Base-by-base conservation (phyloP, 1,140 invertebrate genomes). In the Nebria ingens region DNA sequence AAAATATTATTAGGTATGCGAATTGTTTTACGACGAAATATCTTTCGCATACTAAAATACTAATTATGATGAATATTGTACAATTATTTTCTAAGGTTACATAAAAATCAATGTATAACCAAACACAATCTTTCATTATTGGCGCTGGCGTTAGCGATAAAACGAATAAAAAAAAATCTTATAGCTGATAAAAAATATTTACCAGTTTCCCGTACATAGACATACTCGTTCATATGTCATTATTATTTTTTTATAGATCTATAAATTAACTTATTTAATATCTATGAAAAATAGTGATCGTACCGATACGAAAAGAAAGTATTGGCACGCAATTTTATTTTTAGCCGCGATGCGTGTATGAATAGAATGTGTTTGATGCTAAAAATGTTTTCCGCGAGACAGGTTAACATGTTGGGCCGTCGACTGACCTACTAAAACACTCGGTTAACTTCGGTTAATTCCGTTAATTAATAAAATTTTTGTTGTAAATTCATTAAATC, bases 181-280 rank as follows among this genome's bases (percentile, higher is more conserved):
- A 34, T n/a, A 34, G 25, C n/a, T 34, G 25, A 6, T 34, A 34
- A 34, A 34, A 34, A 6, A 34, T n/a, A 34, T 34, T 34, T 34
- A 34, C 25, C 25, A n/a, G 25, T 34, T 34, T 34, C 25, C n/a
- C 6, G 25, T n/a, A 34, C 6, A 9, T 34, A 6, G n/a, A 6
- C n/a, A 34, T 34, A 34, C 25, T n/a, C 25, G 25, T 34, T 34
- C 25, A 34, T n/a, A n/a, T 45, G 40, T 17, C 40, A 17, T 9
- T 17, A 45, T 45, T 45, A n/a, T n/a, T n/a, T n/a, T n/a, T n/a
- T 45, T 45, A 12, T 45, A 34, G 40, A 45, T 45, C 9, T 17
- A 45, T 45, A 45, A 45, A 45, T 45, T 45, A 45, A 45, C 40
- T 45, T 17, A 11, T 45, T n/a, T n/a, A n/a, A n/a, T n/a, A n/a